Evolutionary conservation across 2,797 vertebrate species (phyloP), one percentile per base, ranked within the genome.

Genomic region (Halcyon leucocephala): DNA sequence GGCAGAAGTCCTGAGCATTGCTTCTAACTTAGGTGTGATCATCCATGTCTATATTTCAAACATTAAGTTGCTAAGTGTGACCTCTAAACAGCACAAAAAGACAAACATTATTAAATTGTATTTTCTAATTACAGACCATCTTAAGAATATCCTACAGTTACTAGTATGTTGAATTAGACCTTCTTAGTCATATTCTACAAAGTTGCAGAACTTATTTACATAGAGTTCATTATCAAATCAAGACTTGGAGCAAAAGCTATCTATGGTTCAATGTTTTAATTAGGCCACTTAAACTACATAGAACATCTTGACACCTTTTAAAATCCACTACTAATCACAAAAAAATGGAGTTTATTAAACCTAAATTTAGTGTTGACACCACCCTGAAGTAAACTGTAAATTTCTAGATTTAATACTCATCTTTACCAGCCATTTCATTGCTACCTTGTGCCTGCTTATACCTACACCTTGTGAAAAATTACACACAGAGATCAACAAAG

Each of bases 401-500:
- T 11, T 4, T 24, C 14, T 8, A 10, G 4, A 28, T 52, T 42
- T 37, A 25, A n/a, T 5, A 19, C 24, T 1, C 35, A 37, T 17
- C 6, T 72, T 44, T 25, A 31, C 4, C 7, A 7, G 20, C 2
- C 9, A 42, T 54, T 12, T 79, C 3, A 48, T 7, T 70, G 44
- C 18, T 37, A 81, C 16, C 1, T 37, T 67, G 55, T 61, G 22
- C 18, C 24, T 48, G 48, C 8, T 62, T 37, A 64, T 2, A 22
- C 0, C 76, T 7, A 35, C 51, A 52, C 3, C 4, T 39, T 51
- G 35, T 62, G 73, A 88, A 51, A 88, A 78, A 8, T 35, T 26
- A 66, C 4, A 54, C 8, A 7, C 17, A 7, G 21, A 8, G 3
- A 2, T 33, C 8, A 25, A 18, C 2, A 0, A 5, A 25, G 9